Percentiles rank a stretch among this genome's conserved stretches.
Conservation (phyloP, 2,888 invertebrate genomes). For the Dynastes tityus region DNA sequence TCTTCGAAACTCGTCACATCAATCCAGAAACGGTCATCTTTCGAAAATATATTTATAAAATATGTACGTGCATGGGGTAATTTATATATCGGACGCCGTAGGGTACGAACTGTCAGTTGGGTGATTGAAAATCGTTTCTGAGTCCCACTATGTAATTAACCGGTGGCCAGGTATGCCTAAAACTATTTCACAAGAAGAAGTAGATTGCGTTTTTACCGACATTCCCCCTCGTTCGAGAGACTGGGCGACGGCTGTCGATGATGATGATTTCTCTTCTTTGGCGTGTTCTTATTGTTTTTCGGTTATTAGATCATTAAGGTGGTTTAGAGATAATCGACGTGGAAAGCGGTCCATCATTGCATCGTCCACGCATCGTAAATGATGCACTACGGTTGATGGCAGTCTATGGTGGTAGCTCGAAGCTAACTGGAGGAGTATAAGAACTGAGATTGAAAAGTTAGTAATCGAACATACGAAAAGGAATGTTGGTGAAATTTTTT, state of each 20-base stretch:
- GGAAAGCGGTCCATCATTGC: conserved; percentile 6
- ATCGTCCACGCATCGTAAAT: too few species aligned
- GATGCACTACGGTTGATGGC: too few species aligned
- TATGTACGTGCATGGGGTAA: conserved; percentile 45
- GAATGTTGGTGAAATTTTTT: too few species aligned
- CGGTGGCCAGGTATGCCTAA: conserved; percentile 65
- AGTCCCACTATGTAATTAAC: conserved; percentile 65
- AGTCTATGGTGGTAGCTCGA: too few species aligned
- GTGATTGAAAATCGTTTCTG: conserved; percentile 63
- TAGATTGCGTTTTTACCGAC: conserved; percentile 55
- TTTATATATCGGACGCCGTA: conserved; percentile 60
- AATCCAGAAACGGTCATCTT: not conserved
- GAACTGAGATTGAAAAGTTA: too few species aligned
- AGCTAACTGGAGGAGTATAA: too few species aligned
- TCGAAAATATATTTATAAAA: not conserved
- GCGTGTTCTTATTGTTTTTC: conserved; percentile 53
- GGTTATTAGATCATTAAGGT: conserved; percentile 47
- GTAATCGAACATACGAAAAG: too few species aligned
- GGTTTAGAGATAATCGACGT: conserved; percentile 39
- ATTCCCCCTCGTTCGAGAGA: conserved; percentile 41
- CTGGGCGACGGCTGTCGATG: not conserved
- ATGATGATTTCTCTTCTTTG: conserved; percentile 15
- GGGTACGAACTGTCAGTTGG: conserved; percentile 63
- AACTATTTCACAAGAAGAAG: conserved; percentile 55
- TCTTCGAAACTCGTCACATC: not conserved